These are phyloP conservation scores for Brachionus asplanchnoidis DNA, from an alignment of 1,140 invertebrate genomes.

Conservation along the genomic window DNA sequence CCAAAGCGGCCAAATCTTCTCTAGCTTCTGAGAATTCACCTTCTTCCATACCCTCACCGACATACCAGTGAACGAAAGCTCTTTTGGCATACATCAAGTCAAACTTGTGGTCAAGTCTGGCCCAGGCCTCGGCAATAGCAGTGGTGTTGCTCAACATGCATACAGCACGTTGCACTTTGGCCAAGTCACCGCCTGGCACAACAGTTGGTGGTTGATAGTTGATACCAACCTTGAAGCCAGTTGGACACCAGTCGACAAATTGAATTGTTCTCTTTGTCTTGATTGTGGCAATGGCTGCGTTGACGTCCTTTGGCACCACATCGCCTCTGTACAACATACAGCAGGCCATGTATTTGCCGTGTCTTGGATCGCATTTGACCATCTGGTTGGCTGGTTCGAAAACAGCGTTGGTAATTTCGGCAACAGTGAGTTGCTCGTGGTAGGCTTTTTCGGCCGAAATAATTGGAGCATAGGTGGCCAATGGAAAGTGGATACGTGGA, in stretches of 20 bases:
- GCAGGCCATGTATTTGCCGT: slow-evolving; percentile 73
- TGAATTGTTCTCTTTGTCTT: slow-evolving; percentile 44
- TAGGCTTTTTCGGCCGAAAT: slow-evolving; percentile 47
- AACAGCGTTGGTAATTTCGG: slow-evolving; percentile 61
- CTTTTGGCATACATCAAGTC: slow-evolving; percentile 45
- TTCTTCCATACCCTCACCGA: slow-evolving; percentile 60
- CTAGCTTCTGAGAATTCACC: slow-evolving; percentile 51
- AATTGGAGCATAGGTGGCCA: slow-evolving; percentile 54
- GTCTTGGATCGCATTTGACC: slow-evolving; percentile 67
- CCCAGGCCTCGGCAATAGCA: slow-evolving; percentile 73
- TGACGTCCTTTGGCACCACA: slow-evolving; percentile 72
- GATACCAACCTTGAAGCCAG: slow-evolving; percentile 63
- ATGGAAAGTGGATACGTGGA: slow-evolving; percentile 55
- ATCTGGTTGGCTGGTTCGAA: slow-evolving; percentile 67
- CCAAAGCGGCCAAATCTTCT: slow-evolving; percentile 46
- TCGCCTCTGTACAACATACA: slow-evolving; percentile 53
- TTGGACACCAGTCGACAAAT: slow-evolving; percentile 46
- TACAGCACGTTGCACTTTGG: slow-evolving; percentile 63
- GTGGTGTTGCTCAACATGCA: slow-evolving; percentile 76
- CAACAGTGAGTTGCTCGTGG: slow-evolving; percentile 60
- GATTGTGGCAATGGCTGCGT: slow-evolving; percentile 66
- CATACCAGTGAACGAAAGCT: slow-evolving; percentile 48
- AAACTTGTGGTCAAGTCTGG: slow-evolving; percentile 60
- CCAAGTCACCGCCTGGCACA: slow-evolving; percentile 67
- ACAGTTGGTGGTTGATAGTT: slow-evolving; percentile 73